These are phyloP conservation scores for Alligator mississippiensis DNA, from an alignment of 2,113 vertebrate genomes.

Conservation along the genomic window DNA sequence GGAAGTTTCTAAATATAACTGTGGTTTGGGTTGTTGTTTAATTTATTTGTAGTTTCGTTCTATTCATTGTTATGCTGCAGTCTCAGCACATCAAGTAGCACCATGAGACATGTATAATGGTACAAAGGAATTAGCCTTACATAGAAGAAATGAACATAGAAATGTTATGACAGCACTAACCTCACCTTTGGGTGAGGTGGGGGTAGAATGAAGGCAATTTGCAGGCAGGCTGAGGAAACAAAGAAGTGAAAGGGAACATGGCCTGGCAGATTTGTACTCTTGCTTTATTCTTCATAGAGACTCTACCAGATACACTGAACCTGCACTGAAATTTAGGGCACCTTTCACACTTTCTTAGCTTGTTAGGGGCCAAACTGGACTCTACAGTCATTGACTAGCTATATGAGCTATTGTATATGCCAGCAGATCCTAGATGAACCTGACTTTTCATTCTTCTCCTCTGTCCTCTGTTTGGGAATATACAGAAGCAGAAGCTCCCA, in stretches of 20 bases:
- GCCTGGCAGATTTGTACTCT: too few species aligned
- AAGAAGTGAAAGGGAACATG: too few species aligned
- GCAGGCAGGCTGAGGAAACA: background rate
- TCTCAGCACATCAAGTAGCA: background rate
- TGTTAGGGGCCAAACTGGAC: conserved; percentile 20
- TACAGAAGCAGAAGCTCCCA: too few species aligned
- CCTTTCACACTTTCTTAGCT: conserved; percentile 25
- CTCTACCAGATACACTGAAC: background rate
- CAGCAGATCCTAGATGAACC: too few species aligned
- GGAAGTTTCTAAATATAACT: background rate
- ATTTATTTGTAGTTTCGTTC: background rate
- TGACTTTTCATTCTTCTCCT: too few species aligned
- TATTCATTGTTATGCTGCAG: background rate
- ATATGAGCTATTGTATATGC: too few species aligned
- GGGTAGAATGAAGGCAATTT: background rate
- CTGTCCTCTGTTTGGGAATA: too few species aligned
- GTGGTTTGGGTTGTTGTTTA: background rate
- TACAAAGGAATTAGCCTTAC: background rate
- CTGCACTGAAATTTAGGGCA: conserved; percentile 20
- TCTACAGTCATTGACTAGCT: too few species aligned
- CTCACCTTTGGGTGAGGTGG: background rate
- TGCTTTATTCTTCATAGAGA: background rate
- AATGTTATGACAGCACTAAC: background rate
- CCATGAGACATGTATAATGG: background rate
- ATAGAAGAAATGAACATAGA: background rate